Evolutionary conservation across 92 coral and sea anemone species (phyloP), one percentile per base, ranked within the genome.

Genomic region (Anthopleura xanthogrammica): DNA sequence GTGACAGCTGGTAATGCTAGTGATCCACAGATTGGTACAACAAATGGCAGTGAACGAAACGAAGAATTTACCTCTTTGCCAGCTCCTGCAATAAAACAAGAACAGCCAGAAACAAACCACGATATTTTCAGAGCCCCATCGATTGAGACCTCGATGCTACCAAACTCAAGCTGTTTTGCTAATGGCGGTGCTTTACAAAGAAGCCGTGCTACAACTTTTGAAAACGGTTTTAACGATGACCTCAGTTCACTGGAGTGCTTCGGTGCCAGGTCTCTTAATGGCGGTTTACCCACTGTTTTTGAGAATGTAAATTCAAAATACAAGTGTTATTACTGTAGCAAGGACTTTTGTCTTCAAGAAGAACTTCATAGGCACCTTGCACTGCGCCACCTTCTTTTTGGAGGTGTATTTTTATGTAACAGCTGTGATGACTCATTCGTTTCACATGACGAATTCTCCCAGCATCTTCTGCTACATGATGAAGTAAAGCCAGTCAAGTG

Each of bases 361-460:
- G 23, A 24, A 6, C 84, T 81, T 12, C 12, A 81, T 48, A 81
- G 84, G 62, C 84, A 81, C 41, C 40, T 81, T 39, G 84, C 58
- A 6, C 56, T 71, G 13, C 64, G 74, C 9, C 84, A 81, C 62
- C 24, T 16, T 6, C 77, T 68, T 36, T 60, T 81, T 70, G 84
- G 84, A 2, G 84, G 84, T 3, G 74, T 71, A 60, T 71, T 81
- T 24, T 50, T 50, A 60, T 81, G 84, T 39, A 39, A 65, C 46
- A 19, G 41, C 20, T 81, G 84, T 29, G 58, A 75, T 22, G 84
- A 81, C 50, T 65, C 65, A 5, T 81, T 81, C 52, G 8, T 68
- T 19, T 23, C 57, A 13, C 73, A 81, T 12, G 77, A 81, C 41
- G 66, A 81, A 12, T 71, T 60, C 68, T 9, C 65, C 16, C 40